phyloP scores from a whole-genome alignment of 2,888 invertebrate species.

The Adelognathus sp. region DNA sequence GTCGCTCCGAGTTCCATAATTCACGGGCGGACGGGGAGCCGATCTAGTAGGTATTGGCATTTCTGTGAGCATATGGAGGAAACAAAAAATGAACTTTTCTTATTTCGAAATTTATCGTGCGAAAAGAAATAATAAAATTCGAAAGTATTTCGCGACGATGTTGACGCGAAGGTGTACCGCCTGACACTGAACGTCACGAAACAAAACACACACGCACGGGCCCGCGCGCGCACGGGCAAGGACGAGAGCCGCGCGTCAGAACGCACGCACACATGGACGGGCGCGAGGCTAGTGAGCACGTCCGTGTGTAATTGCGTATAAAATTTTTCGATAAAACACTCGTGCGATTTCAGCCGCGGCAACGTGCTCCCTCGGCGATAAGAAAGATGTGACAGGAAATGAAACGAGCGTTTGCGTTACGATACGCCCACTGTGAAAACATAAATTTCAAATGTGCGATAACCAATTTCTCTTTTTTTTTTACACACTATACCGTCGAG shows the following conservation, averaged over 20 bases:
- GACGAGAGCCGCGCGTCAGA: slow-evolving; percentile 42
- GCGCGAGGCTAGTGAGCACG: slow-evolving; percentile 16
- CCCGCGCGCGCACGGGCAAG: slow-evolving; percentile 43
- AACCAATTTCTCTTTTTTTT: neutral
- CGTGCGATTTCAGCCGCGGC: slow-evolving; percentile 8
- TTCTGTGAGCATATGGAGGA: slow-evolving; percentile 78
- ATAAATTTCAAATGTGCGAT: neutral
- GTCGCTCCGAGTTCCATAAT: slow-evolving; percentile 74
- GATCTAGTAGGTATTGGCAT: slow-evolving; percentile 85
- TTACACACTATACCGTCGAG: neutral
- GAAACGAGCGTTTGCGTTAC: neutral
- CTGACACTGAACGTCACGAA: slow-evolving; percentile 64
- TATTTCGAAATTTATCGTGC: slow-evolving; percentile 8
- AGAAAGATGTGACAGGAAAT: slow-evolving; percentile 45
- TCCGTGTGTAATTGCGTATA: slow-evolving; percentile 56
- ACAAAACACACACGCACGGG: slow-evolving; percentile 25
- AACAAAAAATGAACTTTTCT: slow-evolving; percentile 35
- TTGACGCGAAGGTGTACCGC: slow-evolving; percentile 55
- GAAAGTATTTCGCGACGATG: slow-evolving; percentile 33
- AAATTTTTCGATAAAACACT: slow-evolving; percentile 46
- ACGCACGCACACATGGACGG: slow-evolving; percentile 10
- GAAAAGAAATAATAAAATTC: neutral
- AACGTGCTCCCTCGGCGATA: slow-evolving; percentile 44
- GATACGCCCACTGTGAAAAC: slow-evolving; percentile 32
- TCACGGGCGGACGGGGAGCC: slow-evolving; percentile 83